These are phyloP conservation scores for Perdita meconis DNA, from an alignment of 2,888 invertebrate genomes.

Conservation along the genomic window DNA sequence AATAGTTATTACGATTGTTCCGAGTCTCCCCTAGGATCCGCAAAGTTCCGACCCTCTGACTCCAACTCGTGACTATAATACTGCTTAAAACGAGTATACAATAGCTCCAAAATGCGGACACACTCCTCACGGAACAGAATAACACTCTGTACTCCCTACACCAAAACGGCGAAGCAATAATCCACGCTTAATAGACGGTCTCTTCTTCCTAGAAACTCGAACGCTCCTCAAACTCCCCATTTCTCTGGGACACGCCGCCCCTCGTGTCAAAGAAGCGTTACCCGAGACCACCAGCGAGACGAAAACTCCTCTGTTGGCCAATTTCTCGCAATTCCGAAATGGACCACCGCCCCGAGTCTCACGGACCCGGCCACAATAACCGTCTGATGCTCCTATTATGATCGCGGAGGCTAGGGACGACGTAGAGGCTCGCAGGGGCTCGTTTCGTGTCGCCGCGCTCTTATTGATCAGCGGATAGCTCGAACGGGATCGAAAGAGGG, in stretches of 20 bases:
- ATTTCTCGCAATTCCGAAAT: conserved; percentile 37
- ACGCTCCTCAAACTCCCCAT: conserved; percentile 25
- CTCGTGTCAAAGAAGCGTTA: background rate
- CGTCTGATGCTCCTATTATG: conserved; percentile 18
- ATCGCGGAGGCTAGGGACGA: background rate
- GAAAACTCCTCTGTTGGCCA: background rate
- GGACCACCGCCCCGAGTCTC: conserved; percentile 3
- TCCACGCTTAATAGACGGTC: too few relatives aligned
- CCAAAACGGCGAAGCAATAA: too few relatives aligned
- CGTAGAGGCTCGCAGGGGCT: background rate
- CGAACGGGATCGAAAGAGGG: conserved; percentile 17
- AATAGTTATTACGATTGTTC: too few relatives aligned
- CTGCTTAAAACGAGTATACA: too few relatives aligned
- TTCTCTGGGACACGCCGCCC: conserved; percentile 14
- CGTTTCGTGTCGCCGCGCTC: background rate
- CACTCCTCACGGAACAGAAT: too few relatives aligned
- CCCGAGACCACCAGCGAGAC: conserved; percentile 27
- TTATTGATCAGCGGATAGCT: conserved; percentile 48
- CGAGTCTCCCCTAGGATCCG: too few relatives aligned
- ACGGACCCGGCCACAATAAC: conserved; percentile 2
- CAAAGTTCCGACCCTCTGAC: too few relatives aligned
- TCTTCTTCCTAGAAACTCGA: background rate
- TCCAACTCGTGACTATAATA: too few relatives aligned
- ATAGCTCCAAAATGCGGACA: too few relatives aligned
- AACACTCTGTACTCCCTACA: too few relatives aligned